phyloP scores from a whole-genome alignment of 1,140 invertebrate genomes.

The Nephila pilipes region DNA sequence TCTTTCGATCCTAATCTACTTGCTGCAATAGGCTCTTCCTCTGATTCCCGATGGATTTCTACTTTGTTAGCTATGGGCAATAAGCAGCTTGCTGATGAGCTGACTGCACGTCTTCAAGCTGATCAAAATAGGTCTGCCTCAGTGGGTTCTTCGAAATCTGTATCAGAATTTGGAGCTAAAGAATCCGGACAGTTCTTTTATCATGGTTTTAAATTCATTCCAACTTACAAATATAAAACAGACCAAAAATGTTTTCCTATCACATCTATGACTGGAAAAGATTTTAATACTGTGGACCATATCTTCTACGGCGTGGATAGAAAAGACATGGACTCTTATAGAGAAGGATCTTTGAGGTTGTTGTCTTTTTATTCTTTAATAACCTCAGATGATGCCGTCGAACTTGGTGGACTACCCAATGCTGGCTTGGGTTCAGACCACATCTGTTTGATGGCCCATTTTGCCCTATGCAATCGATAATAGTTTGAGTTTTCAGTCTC shows the following conservation, averaged over 20 bases:
- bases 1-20: neutral
- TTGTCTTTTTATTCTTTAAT: constrained; percentile 32
- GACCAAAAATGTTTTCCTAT: neutral
- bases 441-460: constrained; percentile 77
- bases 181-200: neutral
- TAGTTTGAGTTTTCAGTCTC: neutral
- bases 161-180: neutral
- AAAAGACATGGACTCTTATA: neutral
- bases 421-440: constrained; percentile 78
- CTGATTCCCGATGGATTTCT: constrained; percentile 6
- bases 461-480: constrained; percentile 11
- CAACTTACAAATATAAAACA: constrained; percentile 35
- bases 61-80: neutral
- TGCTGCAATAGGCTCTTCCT: neutral
- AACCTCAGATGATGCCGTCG: constrained; percentile 18
- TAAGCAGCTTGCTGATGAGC: neutral
- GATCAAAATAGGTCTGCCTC: neutral
- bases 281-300: constrained; percentile 62
- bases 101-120: neutral
- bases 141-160: neutral
- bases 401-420: constrained; percentile 78
- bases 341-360: constrained; percentile 56
- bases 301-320: constrained; percentile 48
- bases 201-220: constrained; percentile 58
- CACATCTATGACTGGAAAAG: constrained; percentile 47